Conservation (phyloP, 2,113 vertebrate species). For the Laterallus jamaicensis region DNA sequence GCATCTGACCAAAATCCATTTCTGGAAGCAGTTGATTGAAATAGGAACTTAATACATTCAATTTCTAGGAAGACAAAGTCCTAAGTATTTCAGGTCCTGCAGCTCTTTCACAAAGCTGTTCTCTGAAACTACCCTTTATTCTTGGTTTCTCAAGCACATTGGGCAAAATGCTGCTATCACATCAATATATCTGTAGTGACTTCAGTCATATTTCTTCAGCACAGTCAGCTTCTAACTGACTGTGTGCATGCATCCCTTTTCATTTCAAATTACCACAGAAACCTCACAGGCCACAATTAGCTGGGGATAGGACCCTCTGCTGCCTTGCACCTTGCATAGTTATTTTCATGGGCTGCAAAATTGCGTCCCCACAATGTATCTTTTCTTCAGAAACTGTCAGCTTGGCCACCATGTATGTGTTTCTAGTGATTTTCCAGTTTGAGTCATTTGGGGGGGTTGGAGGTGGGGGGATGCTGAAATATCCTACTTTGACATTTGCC, state of each 20-base stretch:
- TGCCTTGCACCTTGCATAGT: background rate
- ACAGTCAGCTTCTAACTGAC: background rate
- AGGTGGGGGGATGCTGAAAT: background rate
- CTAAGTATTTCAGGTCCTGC: background rate
- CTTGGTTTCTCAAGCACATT: background rate
- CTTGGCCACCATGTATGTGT: background rate
- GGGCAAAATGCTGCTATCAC: background rate
- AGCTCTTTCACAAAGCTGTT: background rate
- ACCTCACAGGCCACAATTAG: background rate
- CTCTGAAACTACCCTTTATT: background rate
- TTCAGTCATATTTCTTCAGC: background rate
- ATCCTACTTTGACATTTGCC: background rate
- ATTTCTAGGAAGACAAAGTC: background rate
- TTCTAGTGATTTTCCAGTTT: background rate
- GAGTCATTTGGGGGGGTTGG: background rate
- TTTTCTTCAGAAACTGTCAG: conserved; percentile 15
- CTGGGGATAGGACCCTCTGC: background rate
- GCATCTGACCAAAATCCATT: background rate
- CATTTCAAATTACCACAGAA: conserved; percentile 12
- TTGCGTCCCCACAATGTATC: background rate
- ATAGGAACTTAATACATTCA: background rate
- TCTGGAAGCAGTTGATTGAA: background rate
- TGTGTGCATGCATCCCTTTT: background rate
- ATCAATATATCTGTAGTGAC: background rate
- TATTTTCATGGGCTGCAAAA: background rate